Percentiles rank a stretch among this genome's conserved stretches.
Conservation (phyloP, 2,888 invertebrate genomes). For the Tachina grossa region DNA sequence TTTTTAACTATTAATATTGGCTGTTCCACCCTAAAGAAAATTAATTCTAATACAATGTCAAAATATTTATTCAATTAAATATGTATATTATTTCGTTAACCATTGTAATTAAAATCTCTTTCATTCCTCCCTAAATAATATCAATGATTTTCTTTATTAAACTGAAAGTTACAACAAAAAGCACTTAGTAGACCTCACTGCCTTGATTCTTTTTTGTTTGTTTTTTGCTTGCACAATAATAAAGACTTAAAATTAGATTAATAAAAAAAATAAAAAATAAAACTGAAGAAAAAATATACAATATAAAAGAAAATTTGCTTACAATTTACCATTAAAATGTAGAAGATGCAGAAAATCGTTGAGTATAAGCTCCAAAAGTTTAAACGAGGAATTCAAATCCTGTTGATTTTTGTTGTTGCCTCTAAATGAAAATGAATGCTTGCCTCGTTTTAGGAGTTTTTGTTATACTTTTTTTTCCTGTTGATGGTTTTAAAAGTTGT, state of each 20-base stretch:
- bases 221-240: conserved; percentile 22
- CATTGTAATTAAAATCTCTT: too few relatives aligned
- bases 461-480: conserved; percentile 11
- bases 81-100: too few relatives aligned
- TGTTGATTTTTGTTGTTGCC: conserved; percentile 20
- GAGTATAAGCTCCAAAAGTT: conserved; percentile 19
- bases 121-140: too few relatives aligned
- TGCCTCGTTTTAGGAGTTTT: conserved; percentile 1
- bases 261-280: background rate
- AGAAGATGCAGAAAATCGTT: conserved; percentile 36
- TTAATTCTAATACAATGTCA: too few relatives aligned
- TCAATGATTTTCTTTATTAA: too few relatives aligned
- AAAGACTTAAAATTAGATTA: conserved; percentile 57
- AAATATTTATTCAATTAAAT: too few relatives aligned
- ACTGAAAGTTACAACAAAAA: background rate
- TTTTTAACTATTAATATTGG: too few relatives aligned
- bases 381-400: conserved; percentile 35
- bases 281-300: background rate
- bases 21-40: too few relatives aligned
- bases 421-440: background rate
- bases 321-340: conserved; percentile 70
- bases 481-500: conserved; percentile 6
- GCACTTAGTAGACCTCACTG: conserved; percentile 18
- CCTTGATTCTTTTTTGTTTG: conserved; percentile 5
- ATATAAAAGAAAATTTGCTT: conserved; percentile 66